Evolutionary conservation across 2,113 vertebrate genomes (phyloP).

Genomic region (Phalacrocorax brasilianus): DNA sequence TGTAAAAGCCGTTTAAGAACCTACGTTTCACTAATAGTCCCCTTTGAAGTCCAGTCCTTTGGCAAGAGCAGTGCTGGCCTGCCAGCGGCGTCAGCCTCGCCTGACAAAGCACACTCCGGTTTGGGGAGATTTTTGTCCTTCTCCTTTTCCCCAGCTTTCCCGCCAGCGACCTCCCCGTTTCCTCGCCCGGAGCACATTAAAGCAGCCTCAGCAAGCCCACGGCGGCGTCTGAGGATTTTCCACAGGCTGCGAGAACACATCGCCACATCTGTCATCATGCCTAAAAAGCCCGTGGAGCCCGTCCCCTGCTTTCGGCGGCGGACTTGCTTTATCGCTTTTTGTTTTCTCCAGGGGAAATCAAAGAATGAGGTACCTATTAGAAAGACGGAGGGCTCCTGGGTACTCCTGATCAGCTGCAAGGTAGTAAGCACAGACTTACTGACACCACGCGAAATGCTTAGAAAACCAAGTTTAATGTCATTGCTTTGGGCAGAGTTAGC

Average conservation of each 20-base stretch:
- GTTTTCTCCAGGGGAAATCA: not conserved
- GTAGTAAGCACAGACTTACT: not conserved
- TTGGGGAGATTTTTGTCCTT: not conserved
- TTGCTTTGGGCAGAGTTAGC: not conserved
- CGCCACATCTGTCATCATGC: not conserved
- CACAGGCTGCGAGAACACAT: not conserved
- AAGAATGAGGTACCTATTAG: not conserved
- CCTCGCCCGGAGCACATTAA: rapidly evolving
- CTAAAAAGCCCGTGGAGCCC: not conserved
- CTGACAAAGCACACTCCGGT: not conserved
- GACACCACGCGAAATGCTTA: not conserved
- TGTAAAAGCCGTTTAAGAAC: not conserved
- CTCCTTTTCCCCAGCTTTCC: not conserved
- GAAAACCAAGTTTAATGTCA: not conserved
- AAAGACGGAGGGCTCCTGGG: not conserved
- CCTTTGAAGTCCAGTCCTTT: not conserved
- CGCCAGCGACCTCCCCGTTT: rapidly evolving
- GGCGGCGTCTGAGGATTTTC: not conserved
- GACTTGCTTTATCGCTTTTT: not conserved
- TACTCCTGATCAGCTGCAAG: not conserved
- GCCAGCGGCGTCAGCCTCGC: not conserved
- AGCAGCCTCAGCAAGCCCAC: not conserved
- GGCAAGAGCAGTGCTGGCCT: not conserved
- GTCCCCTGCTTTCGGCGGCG: rapidly evolving
- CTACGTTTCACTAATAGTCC: not conserved